phyloP scores from a whole-genome alignment of 2,797 vertebrate genomes.

The Parotocinclus haroldoi region DNA sequence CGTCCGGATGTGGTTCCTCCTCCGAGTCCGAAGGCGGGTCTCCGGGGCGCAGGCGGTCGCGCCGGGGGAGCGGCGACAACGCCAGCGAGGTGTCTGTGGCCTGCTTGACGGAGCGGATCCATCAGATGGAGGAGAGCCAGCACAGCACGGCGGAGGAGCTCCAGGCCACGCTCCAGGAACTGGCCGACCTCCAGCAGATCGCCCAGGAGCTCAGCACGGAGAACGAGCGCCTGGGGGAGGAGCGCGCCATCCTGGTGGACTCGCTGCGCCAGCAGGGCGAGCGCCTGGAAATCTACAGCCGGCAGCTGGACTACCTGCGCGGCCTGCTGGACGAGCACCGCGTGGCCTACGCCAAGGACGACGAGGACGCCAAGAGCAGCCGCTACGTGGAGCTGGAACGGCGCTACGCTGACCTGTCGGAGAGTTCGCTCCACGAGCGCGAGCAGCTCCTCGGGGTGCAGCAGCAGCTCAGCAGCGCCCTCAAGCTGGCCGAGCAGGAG shows the following conservation, averaged over 20 bases:
- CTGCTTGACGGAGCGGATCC: constrained; percentile 83
- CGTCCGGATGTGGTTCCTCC: constrained; percentile 71
- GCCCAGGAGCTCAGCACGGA: constrained; percentile 83
- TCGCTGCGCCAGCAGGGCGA: constrained; percentile 85
- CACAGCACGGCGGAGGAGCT: constrained; percentile 85
- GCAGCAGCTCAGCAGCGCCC: constrained; percentile 82
- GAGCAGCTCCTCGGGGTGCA: constrained; percentile 85
- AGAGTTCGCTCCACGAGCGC: constrained; percentile 79
- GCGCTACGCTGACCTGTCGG: constrained; percentile 78
- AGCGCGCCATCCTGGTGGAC: constrained; percentile 82
- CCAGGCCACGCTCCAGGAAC: constrained; percentile 83
- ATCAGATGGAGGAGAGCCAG: constrained; percentile 89
- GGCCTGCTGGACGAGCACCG: constrained; percentile 83
- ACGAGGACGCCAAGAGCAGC: constrained; percentile 80
- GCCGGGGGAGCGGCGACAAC: constrained; percentile 79
- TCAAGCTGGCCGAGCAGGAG: constrained; percentile 87
- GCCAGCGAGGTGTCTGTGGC: constrained; percentile 81
- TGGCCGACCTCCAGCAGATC: constrained; percentile 84
- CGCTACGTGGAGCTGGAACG: constrained; percentile 83
- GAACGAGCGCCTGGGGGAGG: constrained; percentile 82
- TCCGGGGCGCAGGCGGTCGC: constrained; percentile 72
- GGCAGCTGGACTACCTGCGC: constrained; percentile 80
- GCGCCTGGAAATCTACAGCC: constrained; percentile 77
- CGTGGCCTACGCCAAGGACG: constrained; percentile 74
- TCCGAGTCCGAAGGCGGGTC: constrained; percentile 78